Evolutionary conservation across 2,888 invertebrate genomes (phyloP).

Genomic region (Metallyticus violacea): DNA sequence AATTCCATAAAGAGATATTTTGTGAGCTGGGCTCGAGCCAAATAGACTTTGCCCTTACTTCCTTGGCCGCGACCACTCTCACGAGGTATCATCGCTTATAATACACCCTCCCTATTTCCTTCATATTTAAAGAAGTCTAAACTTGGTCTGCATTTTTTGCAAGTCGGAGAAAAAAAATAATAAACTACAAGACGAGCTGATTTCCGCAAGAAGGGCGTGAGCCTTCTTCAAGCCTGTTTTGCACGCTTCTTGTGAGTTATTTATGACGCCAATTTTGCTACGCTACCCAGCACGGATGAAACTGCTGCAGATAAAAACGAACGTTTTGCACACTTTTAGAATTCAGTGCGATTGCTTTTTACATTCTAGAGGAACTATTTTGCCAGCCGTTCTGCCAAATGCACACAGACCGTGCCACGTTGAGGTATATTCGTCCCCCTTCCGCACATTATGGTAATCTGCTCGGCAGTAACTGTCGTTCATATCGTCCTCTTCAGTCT

Average conservation of each 20-base stretch:
- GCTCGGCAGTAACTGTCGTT: background rate
- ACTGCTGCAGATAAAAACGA: background rate
- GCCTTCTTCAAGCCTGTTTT: background rate
- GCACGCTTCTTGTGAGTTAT: background rate
- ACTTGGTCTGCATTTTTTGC: too few species aligned
- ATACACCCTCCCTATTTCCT: too few species aligned
- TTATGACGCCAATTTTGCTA: background rate
- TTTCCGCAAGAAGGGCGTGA: background rate
- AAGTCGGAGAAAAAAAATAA: too few species aligned
- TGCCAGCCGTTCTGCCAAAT: background rate
- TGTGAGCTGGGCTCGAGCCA: too few species aligned
- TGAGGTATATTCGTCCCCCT: background rate
- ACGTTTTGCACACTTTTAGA: background rate
- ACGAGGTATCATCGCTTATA: too few species aligned
- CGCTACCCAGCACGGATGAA: background rate
- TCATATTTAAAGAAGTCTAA: too few species aligned
- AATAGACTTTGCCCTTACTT: too few species aligned
- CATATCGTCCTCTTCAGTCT: too few species aligned
- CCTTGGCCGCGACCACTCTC: too few species aligned
- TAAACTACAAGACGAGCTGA: too few species aligned
- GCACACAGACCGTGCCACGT: background rate
- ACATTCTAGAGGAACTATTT: background rate
- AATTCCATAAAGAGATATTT: too few species aligned
- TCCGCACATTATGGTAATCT: background rate
- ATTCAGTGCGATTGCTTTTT: background rate